phyloP scores from a whole-genome alignment of 2,113 vertebrate genomes.

The Epinephelus moara region DNA sequence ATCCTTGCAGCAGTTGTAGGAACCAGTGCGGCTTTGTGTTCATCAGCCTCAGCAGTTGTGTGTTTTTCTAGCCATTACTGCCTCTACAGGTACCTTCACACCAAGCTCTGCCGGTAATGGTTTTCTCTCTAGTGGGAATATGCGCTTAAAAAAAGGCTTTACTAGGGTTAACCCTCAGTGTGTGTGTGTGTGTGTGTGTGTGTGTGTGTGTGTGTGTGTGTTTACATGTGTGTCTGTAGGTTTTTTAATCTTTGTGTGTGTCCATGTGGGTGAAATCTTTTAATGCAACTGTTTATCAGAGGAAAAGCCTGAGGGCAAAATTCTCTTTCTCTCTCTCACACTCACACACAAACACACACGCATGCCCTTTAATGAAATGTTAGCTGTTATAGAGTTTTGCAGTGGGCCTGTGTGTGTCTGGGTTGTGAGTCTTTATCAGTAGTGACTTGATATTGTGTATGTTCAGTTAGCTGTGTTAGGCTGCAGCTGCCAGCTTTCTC shows the following conservation, averaged over 20 bases:
- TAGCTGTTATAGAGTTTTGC: constrained; percentile 46
- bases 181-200: too few species aligned
- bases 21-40: constrained; percentile 29
- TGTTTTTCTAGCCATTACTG: constrained; percentile 15
- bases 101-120: constrained; percentile 25
- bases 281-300: constrained; percentile 70
- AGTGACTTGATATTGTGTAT: constrained; percentile 56
- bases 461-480: constrained; percentile 43
- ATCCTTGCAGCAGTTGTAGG: not conserved
- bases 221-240: constrained; percentile 1
- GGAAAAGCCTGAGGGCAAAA: constrained; percentile 61
- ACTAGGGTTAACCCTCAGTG: constrained; percentile 27
- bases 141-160: constrained; percentile 35
- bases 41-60: constrained; percentile 21
- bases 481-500: constrained; percentile 50
- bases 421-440: constrained; percentile 60
- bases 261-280: constrained; percentile 63
- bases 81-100: constrained; percentile 14
- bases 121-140: constrained; percentile 16
- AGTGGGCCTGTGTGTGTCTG: constrained; percentile 13
- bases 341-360: constrained; percentile 34
- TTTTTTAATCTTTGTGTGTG: constrained; percentile 32
- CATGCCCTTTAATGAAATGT: constrained; percentile 62
- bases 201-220: constrained; percentile 20
- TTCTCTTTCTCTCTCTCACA: not conserved